phyloP scores from a whole-genome alignment of 2,113 vertebrate species.

The Sciurus niger region DNA sequence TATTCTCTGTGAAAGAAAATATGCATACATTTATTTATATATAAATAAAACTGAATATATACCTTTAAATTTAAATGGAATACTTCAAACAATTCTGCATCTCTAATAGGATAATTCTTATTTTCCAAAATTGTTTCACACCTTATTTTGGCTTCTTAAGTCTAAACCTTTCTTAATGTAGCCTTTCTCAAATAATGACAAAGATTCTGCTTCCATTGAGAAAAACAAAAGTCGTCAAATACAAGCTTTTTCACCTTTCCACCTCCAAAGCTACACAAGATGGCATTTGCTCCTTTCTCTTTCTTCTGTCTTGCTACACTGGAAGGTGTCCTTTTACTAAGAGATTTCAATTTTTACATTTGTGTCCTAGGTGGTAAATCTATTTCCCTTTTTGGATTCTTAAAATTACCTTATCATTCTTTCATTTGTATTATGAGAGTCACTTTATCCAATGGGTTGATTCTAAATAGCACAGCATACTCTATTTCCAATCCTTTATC shows the following conservation, averaged over 20 bases:
- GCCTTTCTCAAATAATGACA: neutral
- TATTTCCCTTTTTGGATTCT: neutral
- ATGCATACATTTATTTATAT: neutral
- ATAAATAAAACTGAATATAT: neutral
- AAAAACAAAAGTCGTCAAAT: neutral
- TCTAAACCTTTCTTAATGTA: neutral
- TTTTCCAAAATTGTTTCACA: constrained; percentile 23
- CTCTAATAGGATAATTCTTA: neutral
- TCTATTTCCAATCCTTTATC: neutral
- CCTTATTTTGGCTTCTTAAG: neutral
- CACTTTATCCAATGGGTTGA: neutral
- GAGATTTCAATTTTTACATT: neutral
- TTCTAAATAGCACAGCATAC: neutral
- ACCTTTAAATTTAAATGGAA: neutral
- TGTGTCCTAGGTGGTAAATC: neutral
- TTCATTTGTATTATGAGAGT: neutral
- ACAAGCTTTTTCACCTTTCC: neutral
- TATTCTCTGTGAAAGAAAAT: neutral
- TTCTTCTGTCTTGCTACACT: neutral
- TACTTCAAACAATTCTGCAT: neutral
- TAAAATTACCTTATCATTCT: neutral
- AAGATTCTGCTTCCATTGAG: neutral
- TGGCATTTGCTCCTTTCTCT: neutral
- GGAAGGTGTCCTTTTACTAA: neutral
- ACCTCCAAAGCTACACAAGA: too few relatives aligned